These are phyloP conservation scores for Galendromus occidentalis DNA, from an alignment of 1,140 invertebrate species.

Conservation along the genomic window DNA sequence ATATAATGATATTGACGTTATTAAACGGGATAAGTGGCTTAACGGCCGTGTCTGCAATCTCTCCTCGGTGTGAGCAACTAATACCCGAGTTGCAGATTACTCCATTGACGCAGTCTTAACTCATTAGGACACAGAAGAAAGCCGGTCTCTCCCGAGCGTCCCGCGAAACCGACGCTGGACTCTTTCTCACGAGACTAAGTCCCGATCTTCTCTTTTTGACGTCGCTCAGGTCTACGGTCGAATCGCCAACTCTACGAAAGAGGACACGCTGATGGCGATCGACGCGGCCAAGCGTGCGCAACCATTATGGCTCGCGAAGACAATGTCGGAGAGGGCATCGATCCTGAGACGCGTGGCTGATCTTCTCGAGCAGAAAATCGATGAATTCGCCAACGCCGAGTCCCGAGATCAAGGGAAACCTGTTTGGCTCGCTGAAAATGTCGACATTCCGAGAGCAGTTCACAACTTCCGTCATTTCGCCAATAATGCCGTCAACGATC, in stretches of 20 bases:
- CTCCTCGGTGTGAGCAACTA: conserved; percentile 21
- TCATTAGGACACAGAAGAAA: too few relatives aligned
- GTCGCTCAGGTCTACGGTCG: background rate
- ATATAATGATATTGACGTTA: too few relatives aligned
- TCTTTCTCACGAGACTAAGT: too few relatives aligned
- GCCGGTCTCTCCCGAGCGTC: too few relatives aligned
- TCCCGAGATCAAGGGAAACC: conserved; percentile 40
- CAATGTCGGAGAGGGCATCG: background rate
- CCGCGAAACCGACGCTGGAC: too few relatives aligned
- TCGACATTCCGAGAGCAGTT: conserved; percentile 38
- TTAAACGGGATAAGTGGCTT: conserved; percentile 15
- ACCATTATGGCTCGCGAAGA: background rate
- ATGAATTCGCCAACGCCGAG: conserved; percentile 35
- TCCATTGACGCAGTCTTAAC: conserved; percentile 21
- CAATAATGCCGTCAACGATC: conserved; percentile 28
- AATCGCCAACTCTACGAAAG: conserved; percentile 22
- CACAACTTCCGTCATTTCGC: conserved; percentile 39
- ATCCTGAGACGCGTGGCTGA: conserved; percentile 7
- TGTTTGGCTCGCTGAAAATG: conserved; percentile 30
- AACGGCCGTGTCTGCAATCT: conserved; percentile 28
- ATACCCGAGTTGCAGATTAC: conserved; percentile 28
- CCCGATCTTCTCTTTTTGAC: too few relatives aligned
- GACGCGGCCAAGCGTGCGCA: conserved; percentile 16
- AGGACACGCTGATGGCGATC: conserved; percentile 11
- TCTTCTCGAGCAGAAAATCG: conserved; percentile 20